Evolutionary conservation across 2,797 vertebrate genomes (phyloP).

Genomic region (Liparis tanakae): DNA sequence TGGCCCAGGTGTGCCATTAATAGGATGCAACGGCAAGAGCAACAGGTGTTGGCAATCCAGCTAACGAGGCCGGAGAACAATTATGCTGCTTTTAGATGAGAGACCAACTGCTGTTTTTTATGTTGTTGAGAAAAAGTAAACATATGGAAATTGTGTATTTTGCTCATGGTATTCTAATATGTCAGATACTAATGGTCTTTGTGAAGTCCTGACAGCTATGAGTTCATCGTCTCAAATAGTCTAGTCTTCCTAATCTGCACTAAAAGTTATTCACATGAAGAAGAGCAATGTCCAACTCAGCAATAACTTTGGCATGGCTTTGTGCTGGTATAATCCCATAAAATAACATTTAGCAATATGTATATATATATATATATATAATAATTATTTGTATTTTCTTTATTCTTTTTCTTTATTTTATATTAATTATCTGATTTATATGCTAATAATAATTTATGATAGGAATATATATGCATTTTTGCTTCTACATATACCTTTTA

Average conservation of each 20-base stretch:
- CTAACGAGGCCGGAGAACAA: conserved; percentile 23
- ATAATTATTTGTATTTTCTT: no score
- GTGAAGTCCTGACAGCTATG: neutral
- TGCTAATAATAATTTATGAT: no score
- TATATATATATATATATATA: no score
- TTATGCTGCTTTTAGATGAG: neutral
- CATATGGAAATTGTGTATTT: neutral
- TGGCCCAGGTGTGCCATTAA: conserved; percentile 12
- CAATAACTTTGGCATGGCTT: neutral
- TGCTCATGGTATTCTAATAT: neutral
- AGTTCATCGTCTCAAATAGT: neutral
- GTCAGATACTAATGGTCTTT: neutral
- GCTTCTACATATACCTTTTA: no score
- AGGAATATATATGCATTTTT: no score
- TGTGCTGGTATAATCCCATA: neutral
- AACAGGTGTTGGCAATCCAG: conserved; percentile 55
- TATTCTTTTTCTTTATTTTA: no score
- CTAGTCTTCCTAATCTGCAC: neutral
- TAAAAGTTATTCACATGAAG: neutral
- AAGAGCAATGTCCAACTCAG: neutral
- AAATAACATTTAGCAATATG: neutral
- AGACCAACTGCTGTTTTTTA: neutral
- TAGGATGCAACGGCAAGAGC: conserved; percentile 12
- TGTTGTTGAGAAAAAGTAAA: neutral
- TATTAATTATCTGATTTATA: no score